A percentile compares a stretch with the other conserved stretches of the same genome.
These are phyloP conservation scores for Antheraea pernyi DNA, from an alignment of 1,140 invertebrate species.

Conservation along the genomic window DNA sequence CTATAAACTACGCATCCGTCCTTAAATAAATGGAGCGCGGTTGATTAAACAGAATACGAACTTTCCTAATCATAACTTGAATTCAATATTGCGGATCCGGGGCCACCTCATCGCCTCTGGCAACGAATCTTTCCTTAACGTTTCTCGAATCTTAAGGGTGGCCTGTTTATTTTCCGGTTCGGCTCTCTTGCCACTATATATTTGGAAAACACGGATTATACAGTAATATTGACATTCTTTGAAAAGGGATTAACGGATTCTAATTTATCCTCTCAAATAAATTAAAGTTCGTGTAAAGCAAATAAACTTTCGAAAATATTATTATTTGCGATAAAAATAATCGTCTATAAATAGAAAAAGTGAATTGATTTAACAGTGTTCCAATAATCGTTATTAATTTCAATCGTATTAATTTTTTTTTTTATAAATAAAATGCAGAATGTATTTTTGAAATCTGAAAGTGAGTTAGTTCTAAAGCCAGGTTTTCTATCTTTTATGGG, in stretches of 20 bases:
- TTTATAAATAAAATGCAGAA: no score
- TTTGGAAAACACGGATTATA: constrained; percentile 2
- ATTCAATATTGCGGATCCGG: constrained; percentile 51
- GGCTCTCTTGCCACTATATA: constrained; percentile 35
- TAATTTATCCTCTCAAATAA: neutral
- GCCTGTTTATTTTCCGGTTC: constrained; percentile 57
- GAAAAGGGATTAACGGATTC: neutral
- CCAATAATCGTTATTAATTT: no score
- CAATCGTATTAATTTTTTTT: no score
- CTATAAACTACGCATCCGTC: constrained; percentile 19
- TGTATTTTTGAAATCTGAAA: no score
- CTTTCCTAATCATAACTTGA: constrained; percentile 49
- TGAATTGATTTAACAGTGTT: no score
- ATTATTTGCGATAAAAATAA: no score
- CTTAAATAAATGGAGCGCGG: constrained; percentile 24
- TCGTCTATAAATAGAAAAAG: no score
- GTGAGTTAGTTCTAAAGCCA: no score
- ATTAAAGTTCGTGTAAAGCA: neutral
- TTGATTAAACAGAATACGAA: constrained; percentile 34
- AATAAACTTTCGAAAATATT: neutral
- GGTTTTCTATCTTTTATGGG: no score
- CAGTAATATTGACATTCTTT: neutral
- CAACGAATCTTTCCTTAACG: constrained; percentile 39
- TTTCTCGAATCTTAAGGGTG: constrained; percentile 38
- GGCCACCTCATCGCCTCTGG: constrained; percentile 42